Base-by-base conservation (phyloP, 92 coral and sea anemone genomes). In the Montipora capitata region DNA sequence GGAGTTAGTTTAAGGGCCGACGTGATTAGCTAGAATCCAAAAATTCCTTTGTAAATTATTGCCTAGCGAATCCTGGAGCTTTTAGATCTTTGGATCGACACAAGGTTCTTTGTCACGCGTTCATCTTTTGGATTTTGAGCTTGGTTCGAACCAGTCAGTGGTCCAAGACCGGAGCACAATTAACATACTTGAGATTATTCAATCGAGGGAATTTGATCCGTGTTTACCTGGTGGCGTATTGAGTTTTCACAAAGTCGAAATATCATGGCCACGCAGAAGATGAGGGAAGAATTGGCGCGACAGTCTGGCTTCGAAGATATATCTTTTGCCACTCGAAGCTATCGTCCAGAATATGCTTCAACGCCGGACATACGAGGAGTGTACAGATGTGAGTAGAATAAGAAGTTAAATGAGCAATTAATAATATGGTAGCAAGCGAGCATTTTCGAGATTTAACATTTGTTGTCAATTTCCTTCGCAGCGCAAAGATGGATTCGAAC, bases 271-370 rank as follows among this genome's bases (percentile, higher is more conserved):
- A 42, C 87, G 43, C 87, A 83, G 80, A 83, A 61, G 63, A 74
- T 62, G 62, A 72, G 54, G 11, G 87, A 83, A 3, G 87, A 85
- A 20, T 52, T 85, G 15, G 89, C 89, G 57, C 35, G 74, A 6
- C 52, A 85, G 59, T 85, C 96, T 15, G 98, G 98, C 38, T 95
- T 95, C 76, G 92, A 94, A 74, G 95, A 95, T 56, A 74, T 95
- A 44, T 95, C 98, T 41, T 95, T 95, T 80, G 96, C 94, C 75
- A 95, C 98, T 3, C 90, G 96, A 57, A 95, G 96, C 68, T 95
- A 95, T 85, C 92, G 98, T 10, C 98, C 98, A 2, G 98, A 95
- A 74, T 95, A 95, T 79, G 88, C 98, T 14, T 94, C 95, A 5
- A 88, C 91, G 39, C 88, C 98, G 52, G 94, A 95, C 77, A 77